Conservation (phyloP, 2,888 invertebrate species). For the Doris montereyensis region DNA sequence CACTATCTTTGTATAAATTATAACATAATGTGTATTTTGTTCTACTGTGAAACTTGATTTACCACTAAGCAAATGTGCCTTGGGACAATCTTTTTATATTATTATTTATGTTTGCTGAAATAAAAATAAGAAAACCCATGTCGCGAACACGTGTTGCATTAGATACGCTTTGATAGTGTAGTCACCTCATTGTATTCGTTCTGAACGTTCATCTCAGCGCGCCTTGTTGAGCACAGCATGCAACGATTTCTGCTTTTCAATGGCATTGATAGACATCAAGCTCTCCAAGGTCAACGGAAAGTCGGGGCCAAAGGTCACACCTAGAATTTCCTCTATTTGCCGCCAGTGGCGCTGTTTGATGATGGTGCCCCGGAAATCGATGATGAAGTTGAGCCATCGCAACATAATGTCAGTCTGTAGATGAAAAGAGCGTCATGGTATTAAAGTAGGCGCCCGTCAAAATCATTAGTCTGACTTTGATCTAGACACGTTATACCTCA, state of each 20-base stretch:
- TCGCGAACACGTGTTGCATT: no score
- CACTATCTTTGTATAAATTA: no score
- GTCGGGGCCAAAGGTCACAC: constrained; percentile 38
- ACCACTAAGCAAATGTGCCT: no score
- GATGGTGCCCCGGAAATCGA: constrained; percentile 34
- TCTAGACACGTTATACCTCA: no score
- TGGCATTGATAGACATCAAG: constrained; percentile 40
- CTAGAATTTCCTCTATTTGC: constrained; percentile 39
- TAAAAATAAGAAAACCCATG: no score
- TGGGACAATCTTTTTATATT: no score
- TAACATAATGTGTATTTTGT: no score
- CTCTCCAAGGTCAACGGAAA: constrained; percentile 36
- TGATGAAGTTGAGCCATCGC: constrained; percentile 40
- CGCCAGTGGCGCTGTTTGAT: constrained; percentile 35
- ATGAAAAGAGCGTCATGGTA: no score
- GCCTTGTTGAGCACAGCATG: constrained; percentile 38
- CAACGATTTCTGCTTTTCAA: constrained; percentile 36
- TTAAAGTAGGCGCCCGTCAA: no score
- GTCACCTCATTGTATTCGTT: constrained; percentile 36
- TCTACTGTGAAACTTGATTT: no score
- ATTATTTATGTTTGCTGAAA: no score
- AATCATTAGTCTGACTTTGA: no score
- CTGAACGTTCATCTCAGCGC: constrained; percentile 35
- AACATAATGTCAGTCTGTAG: constrained; percentile 40
- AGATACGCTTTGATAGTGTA: neutral